Percentiles rank a stretch among this genome's conserved stretches.
Conservation (phyloP, 2,888 invertebrate species). For the Patella depressa region DNA sequence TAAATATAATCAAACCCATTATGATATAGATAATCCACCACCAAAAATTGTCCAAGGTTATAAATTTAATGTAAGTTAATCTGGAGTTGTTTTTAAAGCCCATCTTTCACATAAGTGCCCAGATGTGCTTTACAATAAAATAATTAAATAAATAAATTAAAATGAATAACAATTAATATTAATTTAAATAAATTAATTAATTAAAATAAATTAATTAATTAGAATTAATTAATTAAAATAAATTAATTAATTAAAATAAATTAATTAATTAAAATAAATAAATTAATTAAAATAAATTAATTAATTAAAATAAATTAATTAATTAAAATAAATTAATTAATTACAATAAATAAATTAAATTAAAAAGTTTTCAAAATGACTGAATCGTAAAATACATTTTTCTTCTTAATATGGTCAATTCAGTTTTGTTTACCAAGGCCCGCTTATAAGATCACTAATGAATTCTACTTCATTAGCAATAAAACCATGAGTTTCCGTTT, state of each 20-base stretch:
- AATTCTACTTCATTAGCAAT: too few relatives aligned
- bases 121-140: not conserved
- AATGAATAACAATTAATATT: not conserved
- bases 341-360: too few relatives aligned
- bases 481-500: too few relatives aligned
- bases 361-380: too few relatives aligned
- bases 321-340: too few relatives aligned
- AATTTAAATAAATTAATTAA: not conserved
- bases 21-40: constrained; percentile 99
- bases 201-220: too few relatives aligned
- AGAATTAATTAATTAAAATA: too few relatives aligned
- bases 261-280: not conserved
- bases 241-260: not conserved
- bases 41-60: constrained; percentile 99
- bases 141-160: not conserved
- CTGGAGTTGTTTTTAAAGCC: not conserved
- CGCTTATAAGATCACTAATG: too few relatives aligned
- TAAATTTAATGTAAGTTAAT: constrained; percentile 86
- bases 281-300: not conserved
- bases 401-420: too few relatives aligned
- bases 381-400: too few relatives aligned
- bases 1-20: constrained; percentile 99
- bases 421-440: too few relatives aligned
- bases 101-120: not conserved
- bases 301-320: too few relatives aligned